Conservation (phyloP, 2,797 vertebrate genomes). For the Mus spretus region DNA sequence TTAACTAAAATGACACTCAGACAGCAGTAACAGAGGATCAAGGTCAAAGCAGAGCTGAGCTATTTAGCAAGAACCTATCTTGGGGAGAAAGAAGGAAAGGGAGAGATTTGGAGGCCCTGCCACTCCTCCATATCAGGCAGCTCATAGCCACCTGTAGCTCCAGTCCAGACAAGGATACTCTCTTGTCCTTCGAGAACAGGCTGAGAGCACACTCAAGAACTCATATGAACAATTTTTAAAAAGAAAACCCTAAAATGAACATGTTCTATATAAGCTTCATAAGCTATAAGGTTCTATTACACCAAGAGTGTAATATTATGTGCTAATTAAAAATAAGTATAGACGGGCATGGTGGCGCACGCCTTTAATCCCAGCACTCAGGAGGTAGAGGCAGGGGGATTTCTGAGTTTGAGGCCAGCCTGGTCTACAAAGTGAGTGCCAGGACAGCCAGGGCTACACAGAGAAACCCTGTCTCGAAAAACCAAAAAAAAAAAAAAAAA, state of each 20-base stretch:
- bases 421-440: no score
- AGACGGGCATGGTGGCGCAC: no score
- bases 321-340: neutral
- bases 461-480: no score
- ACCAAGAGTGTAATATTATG: neutral
- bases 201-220: no score
- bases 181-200: neutral
- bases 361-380: no score
- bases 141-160: neutral
- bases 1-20: slow-evolving; percentile 34
- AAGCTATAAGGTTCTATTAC: neutral
- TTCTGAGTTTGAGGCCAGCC: no score
- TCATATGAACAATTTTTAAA: neutral
- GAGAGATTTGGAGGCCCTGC: neutral
- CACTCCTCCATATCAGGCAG: neutral
- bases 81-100: neutral
- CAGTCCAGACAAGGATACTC: neutral
- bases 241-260: slow-evolving; percentile 9
- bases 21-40: neutral
- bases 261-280: neutral
- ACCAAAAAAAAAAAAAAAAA: neutral
- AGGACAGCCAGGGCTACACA: no score
- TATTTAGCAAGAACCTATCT: neutral
- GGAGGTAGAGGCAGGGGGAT: no score
- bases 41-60: neutral